Evolutionary conservation across 2,888 invertebrate genomes (phyloP), one percentile per base, ranked within the genome.

Genomic region (Idaea dimidiata): DNA sequence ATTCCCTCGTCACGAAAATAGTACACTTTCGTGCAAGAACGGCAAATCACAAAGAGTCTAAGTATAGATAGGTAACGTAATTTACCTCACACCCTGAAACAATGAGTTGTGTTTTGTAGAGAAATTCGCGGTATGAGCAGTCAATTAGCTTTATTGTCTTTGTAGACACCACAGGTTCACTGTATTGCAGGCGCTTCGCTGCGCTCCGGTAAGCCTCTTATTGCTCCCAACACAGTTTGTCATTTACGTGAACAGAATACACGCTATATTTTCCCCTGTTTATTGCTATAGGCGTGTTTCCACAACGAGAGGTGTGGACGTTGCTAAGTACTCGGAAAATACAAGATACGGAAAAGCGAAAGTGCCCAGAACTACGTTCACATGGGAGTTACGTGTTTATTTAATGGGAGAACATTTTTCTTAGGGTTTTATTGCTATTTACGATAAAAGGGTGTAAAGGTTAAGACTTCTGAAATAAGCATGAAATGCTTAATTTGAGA

Each of bases 191-290:
- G 65, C 66, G 72, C 65, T 32, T 73, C 71, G 64, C 67, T 74
- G 75, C 76, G 72, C 75, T 77, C 70, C 64, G 63, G 68, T 78
- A 79, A 79, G 76, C 78, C 69, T 74, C 77, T 76, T 77, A 79
- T 72, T 73, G 73, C 75, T 69, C 66, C 72, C 1, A 69, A 73
- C 76, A 77, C 72, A 75, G 73, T 79, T 75, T 79, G 72, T 75
- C 72, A 75, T 78, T 77, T 76, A 68, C 68, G 69, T 68, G 69
- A 65, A 68, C 63, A 69, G 63, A 66, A 62, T 62, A 63, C 63
- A 64, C 62, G 61, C 62, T 66, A 66, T 65, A 67, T 69, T 70
- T 68, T 64, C 61, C 64, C 62, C 63, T 69, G 68, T 68, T 71
- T 70, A 72, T 71, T 72, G 61, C 68, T 63, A 58, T 17, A 61